Percentiles rank a stretch among this genome's conserved stretches.
Evolutionary conservation across 2,797 vertebrate genomes (phyloP).

Genomic region (Brotula barbata): DNA sequence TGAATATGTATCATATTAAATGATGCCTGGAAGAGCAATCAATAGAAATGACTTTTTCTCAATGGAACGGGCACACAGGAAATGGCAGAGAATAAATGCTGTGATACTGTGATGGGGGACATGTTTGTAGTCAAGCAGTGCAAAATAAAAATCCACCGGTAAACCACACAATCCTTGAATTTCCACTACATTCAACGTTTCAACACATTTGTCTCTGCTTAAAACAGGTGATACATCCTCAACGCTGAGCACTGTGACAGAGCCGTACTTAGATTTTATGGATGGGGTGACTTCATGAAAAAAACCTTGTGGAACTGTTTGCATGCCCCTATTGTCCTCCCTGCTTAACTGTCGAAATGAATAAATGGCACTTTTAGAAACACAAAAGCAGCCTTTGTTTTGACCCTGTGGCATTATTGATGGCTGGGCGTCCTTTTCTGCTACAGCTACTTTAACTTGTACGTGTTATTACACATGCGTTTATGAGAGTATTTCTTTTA

Average conservation of each 20-base stretch:
- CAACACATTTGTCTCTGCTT: background rate
- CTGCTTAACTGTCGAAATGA: background rate
- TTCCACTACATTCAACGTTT: background rate
- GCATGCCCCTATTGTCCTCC: background rate
- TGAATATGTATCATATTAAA: slow-evolving; percentile 72
- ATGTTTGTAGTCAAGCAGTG: slow-evolving; percentile 7
- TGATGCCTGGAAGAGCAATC: slow-evolving; percentile 72
- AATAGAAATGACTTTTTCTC: slow-evolving; percentile 67
- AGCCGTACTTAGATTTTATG: background rate
- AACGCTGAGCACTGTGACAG: background rate
- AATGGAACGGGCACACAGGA: slow-evolving; percentile 53
- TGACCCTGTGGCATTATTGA: background rate
- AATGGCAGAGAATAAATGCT: slow-evolving; percentile 19
- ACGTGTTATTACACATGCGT: background rate
- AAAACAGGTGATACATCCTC: background rate
- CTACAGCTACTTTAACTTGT: background rate
- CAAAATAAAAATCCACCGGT: background rate
- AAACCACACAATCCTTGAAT: background rate
- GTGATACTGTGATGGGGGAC: background rate
- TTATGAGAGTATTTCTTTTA: background rate
- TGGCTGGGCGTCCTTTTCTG: background rate
- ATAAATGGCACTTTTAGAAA: background rate
- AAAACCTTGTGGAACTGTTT: too few species aligned
- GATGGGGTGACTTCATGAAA: background rate
- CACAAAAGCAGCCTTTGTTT: background rate